Percentiles rank a stretch among this genome's conserved stretches.
phyloP scores from a whole-genome alignment of 2,797 vertebrate genomes.

The Chelon auratus region DNA sequence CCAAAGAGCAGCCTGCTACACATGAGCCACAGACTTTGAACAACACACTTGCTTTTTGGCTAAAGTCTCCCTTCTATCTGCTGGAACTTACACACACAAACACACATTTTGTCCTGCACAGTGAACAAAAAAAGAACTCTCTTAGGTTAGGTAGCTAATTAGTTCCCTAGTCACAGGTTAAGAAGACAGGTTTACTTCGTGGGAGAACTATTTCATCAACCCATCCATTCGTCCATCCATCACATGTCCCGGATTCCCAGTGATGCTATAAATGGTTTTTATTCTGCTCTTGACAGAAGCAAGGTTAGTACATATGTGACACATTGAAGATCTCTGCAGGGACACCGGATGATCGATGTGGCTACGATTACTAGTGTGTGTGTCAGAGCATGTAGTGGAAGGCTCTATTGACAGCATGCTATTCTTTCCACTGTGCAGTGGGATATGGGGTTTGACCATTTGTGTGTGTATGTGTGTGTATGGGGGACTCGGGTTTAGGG shows the following conservation, averaged over 20 bases:
- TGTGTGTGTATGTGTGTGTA: slow-evolving; percentile 30
- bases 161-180: too few relatives aligned
- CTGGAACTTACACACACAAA: too few relatives aligned
- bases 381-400: slow-evolving; percentile 25
- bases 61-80: too few relatives aligned
- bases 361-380: slow-evolving; percentile 28
- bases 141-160: too few relatives aligned
- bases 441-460: slow-evolving; percentile 43
- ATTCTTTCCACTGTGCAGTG: slow-evolving; percentile 60
- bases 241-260: slow-evolving; percentile 25
- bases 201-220: slow-evolving; percentile 3
- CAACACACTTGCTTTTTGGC: neutral
- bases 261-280: slow-evolving; percentile 20
- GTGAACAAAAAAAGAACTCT: too few relatives aligned
- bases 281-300: slow-evolving; percentile 10
- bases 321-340: slow-evolving; percentile 53
- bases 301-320: slow-evolving; percentile 33
- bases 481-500: slow-evolving; percentile 36
- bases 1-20: neutral
- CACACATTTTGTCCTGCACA: too few relatives aligned
- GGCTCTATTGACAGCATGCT: slow-evolving; percentile 52
- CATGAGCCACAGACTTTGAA: slow-evolving; percentile 3
- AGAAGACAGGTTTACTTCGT: too few relatives aligned
- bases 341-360: slow-evolving; percentile 32
- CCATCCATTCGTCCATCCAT: slow-evolving; percentile 6